phyloP scores from a whole-genome alignment of 2,113 vertebrate species.

The Hepsetus odoe region DNA sequence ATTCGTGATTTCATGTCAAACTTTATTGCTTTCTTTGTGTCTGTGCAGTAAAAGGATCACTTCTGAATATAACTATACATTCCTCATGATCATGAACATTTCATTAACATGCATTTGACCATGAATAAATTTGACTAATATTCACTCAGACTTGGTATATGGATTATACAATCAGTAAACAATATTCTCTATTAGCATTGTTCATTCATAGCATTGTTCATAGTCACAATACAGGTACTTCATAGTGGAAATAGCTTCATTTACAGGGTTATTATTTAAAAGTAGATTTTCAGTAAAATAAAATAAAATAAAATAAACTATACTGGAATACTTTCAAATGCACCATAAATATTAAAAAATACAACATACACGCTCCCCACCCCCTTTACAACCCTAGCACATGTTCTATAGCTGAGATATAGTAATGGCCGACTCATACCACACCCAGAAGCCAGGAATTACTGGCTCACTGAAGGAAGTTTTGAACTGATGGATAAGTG shows the following conservation, averaged over 20 bases:
- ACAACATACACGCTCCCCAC: background rate
- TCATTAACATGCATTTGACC: no score
- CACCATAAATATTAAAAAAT: background rate
- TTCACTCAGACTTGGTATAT: no score
- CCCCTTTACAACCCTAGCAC: background rate
- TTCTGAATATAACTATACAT: background rate
- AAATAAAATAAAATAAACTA: background rate
- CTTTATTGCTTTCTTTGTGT: background rate
- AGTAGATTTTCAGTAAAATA: background rate
- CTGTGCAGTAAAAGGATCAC: background rate
- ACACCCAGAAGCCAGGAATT: constrained; percentile 84
- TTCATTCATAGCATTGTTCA: background rate
- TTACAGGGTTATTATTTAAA: background rate
- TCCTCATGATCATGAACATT: background rate
- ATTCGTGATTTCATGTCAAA: background rate
- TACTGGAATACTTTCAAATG: background rate
- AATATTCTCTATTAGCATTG: no score
- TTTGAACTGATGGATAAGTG: constrained; percentile 79
- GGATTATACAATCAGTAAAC: background rate
- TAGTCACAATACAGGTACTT: background rate
- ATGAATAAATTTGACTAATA: no score
- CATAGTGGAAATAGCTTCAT: background rate
- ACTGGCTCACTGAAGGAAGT: constrained; percentile 78
- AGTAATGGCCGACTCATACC: constrained; percentile 77
- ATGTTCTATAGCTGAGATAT: constrained; percentile 64